Evolutionary conservation across 2,888 invertebrate species (phyloP).

Genomic region (Epiblema foenella): DNA sequence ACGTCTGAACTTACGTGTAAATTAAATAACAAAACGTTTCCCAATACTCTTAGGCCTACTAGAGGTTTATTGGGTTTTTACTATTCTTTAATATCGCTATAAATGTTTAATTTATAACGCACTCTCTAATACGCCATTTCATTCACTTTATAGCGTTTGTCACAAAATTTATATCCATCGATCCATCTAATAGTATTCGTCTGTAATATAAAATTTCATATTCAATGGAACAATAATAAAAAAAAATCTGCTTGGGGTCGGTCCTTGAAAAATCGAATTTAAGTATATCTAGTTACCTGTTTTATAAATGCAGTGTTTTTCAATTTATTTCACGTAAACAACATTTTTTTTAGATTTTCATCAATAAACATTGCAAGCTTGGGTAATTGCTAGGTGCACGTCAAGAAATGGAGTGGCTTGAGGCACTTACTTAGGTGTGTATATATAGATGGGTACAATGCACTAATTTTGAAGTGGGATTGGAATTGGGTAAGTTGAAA

Average conservation of each 20-base stretch:
- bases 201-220: slow-evolving; percentile 36
- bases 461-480: no score
- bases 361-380: no score
- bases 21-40: slow-evolving; percentile 53
- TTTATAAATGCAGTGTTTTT: no score
- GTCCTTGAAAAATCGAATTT: not conserved
- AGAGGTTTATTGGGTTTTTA: slow-evolving; percentile 75
- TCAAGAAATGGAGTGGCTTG: no score
- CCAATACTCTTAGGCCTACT: slow-evolving; percentile 63
- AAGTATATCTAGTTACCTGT: no score
- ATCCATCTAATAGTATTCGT: slow-evolving; percentile 64
- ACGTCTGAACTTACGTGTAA: slow-evolving; percentile 22
- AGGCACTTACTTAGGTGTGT: not conserved
- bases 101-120: slow-evolving; percentile 78
- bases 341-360: no score
- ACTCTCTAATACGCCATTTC: slow-evolving; percentile 76
- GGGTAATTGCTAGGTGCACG: no score
- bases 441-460: not conserved
- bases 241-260: slow-evolving; percentile 13
- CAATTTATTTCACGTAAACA: no score
- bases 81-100: slow-evolving; percentile 77
- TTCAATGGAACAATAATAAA: slow-evolving; percentile 33
- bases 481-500: no score
- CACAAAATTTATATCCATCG: slow-evolving; percentile 72
- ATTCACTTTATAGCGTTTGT: slow-evolving; percentile 72